Evolutionary conservation across 2,113 vertebrate genomes (phyloP).

Genomic region (Eonycteris spelaea): DNA sequence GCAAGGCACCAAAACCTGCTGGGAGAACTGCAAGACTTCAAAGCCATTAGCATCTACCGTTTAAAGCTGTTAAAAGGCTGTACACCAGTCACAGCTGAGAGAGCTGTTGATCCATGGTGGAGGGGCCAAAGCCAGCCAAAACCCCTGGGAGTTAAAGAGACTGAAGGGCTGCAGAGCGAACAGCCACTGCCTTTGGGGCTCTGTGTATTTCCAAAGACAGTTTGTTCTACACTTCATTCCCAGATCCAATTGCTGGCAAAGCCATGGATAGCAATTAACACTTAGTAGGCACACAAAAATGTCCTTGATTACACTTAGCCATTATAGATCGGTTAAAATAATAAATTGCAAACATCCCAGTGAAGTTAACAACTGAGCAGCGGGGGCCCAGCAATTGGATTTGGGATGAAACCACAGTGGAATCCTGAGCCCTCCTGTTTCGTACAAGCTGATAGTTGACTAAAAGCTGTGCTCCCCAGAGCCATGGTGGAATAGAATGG

Average conservation of each 20-base stretch:
- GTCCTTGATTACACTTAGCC: conserved; percentile 4
- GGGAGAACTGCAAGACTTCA: conserved; percentile 37
- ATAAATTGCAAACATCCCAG: not conserved
- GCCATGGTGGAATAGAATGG: not conserved
- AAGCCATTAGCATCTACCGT: conserved; percentile 59
- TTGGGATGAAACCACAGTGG: not conserved
- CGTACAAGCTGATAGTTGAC: not conserved
- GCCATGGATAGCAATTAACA: conserved; percentile 19
- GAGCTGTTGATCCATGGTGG: conserved; percentile 21
- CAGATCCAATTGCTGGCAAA: not conserved
- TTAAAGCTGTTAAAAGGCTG: conserved; percentile 63
- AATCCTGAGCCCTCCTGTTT: not conserved
- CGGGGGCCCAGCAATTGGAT: not conserved
- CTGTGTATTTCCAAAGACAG: not conserved
- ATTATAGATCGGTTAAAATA: not conserved
- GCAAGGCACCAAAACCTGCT: conserved; percentile 32
- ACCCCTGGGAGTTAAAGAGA: not conserved
- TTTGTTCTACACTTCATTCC: conserved; percentile 2
- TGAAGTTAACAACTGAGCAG: not conserved
- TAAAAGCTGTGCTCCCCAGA: not conserved
- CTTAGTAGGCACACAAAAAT: conserved; percentile 50
- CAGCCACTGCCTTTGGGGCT: not conserved
- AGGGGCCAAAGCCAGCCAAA: not conserved
- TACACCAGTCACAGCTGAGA: conserved; percentile 37
- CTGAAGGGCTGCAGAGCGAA: not conserved